These are phyloP conservation scores for Pampusana beccarii DNA, from an alignment of 2,113 vertebrate genomes.

Conservation along the genomic window DNA sequence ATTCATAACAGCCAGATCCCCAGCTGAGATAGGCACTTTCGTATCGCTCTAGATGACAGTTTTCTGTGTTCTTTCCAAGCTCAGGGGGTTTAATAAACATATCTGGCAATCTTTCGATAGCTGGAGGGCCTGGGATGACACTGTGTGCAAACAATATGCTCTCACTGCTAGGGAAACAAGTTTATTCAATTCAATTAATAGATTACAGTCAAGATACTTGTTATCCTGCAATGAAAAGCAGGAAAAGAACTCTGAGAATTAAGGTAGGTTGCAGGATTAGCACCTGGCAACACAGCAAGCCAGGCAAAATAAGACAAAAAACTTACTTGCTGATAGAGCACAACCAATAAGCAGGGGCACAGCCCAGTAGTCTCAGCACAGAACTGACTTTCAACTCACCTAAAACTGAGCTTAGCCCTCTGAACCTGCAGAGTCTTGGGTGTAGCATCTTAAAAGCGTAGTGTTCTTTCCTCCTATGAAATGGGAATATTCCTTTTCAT, in stretches of 20 bases:
- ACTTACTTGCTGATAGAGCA: background rate
- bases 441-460: background rate
- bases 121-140: constrained; percentile 88
- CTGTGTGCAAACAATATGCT: constrained; percentile 92
- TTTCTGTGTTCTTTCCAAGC: constrained; percentile 91
- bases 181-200: constrained; percentile 99
- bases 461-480: background rate
- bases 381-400: background rate
- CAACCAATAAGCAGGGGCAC: background rate
- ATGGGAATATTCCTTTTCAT: background rate
- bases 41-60: constrained; percentile 86
- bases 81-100: constrained; percentile 95
- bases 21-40: constrained; percentile 91
- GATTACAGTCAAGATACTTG: constrained; percentile 89
- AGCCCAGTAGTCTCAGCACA: background rate
- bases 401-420: background rate
- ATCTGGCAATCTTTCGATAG: constrained; percentile 93
- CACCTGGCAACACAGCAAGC: constrained; percentile 55
- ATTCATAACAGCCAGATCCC: constrained; percentile 87
- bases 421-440: background rate
- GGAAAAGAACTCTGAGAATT: constrained; percentile 75
- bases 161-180: constrained; percentile 88
- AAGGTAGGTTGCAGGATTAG: constrained; percentile 74
- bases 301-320: constrained; percentile 40
- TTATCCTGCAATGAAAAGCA: constrained; percentile 84